These are phyloP conservation scores for Muschampia plurimacula DNA, from an alignment of 2,888 invertebrate genomes.

Conservation along the genomic window DNA sequence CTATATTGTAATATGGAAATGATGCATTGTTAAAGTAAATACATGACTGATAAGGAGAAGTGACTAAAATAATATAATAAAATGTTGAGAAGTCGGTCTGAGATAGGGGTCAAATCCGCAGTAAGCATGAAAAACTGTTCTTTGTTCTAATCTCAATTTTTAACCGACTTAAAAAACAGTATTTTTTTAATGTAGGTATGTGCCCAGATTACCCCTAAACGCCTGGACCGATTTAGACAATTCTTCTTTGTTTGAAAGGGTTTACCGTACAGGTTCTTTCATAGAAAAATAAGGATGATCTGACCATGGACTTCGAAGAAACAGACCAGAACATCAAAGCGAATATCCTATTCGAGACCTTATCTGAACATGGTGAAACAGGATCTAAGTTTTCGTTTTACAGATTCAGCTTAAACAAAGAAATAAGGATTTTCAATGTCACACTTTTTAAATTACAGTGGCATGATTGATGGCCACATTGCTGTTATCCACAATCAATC, in stretches of 20 bases:
- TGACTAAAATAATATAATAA: slow-evolving; percentile 7
- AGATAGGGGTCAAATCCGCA: neutral
- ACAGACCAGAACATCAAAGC: no score
- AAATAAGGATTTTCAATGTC: neutral
- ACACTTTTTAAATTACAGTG: neutral
- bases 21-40: slow-evolving; percentile 30
- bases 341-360: no score
- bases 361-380: no score
- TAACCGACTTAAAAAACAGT: no score
- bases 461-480: slow-evolving; percentile 4
- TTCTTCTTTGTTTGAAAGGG: no score
- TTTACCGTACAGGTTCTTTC: no score
- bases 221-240: no score
- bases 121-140: neutral
- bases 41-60: slow-evolving; percentile 2
- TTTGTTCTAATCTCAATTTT: neutral
- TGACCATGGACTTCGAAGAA: no score
- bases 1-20: slow-evolving; percentile 25
- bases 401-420: neutral
- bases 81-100: neutral
- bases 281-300: no score
- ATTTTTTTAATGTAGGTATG: no score
- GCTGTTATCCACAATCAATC: slow-evolving; percentile 25
- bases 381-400: no score
- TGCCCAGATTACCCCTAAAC: no score